phyloP scores from a whole-genome alignment of 35 echinoderm and acorn worm species.

The Stichopus chloronotus region DNA sequence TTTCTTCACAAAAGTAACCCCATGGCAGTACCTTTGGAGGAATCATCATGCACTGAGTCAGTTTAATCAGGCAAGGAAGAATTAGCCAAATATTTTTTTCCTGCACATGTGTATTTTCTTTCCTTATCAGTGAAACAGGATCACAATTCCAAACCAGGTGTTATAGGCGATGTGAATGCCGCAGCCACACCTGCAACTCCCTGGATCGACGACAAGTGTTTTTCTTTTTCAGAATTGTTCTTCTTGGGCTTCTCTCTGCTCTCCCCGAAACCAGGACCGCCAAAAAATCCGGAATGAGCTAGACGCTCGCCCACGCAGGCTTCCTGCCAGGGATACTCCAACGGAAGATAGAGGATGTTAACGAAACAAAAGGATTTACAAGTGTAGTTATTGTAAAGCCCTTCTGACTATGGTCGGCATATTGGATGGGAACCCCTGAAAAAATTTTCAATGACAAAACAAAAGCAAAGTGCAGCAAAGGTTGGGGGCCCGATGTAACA shows the following conservation, averaged over 20 bases:
- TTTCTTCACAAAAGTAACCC: too few species aligned
- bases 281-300: background rate
- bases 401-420: background rate
- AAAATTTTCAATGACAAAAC: background rate
- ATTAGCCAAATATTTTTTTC: background rate
- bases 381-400: constrained; percentile 32
- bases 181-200: too few species aligned
- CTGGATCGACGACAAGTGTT: too few species aligned
- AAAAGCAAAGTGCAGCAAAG: constrained; percentile 11
- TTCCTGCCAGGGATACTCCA: constrained; percentile 30
- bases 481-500: background rate
- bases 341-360: constrained; percentile 28
- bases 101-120: background rate
- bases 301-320: constrained; percentile 25
- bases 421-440: background rate
- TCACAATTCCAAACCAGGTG: background rate
- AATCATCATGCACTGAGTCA: background rate
- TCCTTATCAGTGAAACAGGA: background rate
- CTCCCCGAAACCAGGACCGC: too few species aligned
- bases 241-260: too few species aligned
- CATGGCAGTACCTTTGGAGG: too few species aligned
- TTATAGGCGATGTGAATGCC: background rate
- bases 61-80: background rate
- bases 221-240: too few species aligned
- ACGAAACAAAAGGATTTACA: constrained; percentile 51